Percentiles rank a stretch among this genome's conserved stretches.
Conservation (phyloP, 2,797 vertebrate species). For the Phoxinus dragarum region DNA sequence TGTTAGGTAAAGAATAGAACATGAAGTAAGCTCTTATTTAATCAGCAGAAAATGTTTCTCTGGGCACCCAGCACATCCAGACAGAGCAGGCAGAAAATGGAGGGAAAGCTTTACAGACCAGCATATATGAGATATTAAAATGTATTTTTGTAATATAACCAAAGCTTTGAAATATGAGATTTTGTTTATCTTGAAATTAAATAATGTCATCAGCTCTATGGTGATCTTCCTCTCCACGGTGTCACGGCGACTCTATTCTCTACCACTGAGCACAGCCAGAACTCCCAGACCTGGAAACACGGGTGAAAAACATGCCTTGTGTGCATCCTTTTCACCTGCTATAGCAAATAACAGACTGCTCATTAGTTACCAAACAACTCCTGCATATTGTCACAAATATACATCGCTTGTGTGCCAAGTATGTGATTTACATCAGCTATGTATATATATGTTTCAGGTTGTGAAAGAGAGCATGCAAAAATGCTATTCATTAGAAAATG, state of each 20-base stretch:
- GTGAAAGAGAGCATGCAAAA: constrained; percentile 41
- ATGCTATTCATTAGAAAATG: constrained; percentile 58
- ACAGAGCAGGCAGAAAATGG: constrained; percentile 1
- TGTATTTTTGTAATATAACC: not conserved
- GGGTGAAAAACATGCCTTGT: constrained; percentile 13
- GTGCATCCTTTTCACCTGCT: constrained; percentile 41
- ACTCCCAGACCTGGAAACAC: constrained; percentile 43
- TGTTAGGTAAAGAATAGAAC: constrained; percentile 67
- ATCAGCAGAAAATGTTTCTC: constrained; percentile 74
- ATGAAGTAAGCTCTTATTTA: constrained; percentile 70
- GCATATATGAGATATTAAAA: constrained; percentile 10
- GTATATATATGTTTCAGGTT: constrained; percentile 44
- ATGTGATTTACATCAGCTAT: constrained; percentile 37
- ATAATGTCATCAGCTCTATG: constrained; percentile 49
- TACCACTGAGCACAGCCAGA: constrained; percentile 22
- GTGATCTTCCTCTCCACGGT: constrained; percentile 17
- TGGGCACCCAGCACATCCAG: constrained; percentile 13
- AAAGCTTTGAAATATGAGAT: constrained; percentile 11
- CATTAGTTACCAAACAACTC: constrained; percentile 37
- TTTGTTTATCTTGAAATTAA: constrained; percentile 15
- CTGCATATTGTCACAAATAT: constrained; percentile 23
- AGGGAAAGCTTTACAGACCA: not conserved
- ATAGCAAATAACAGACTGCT: constrained; percentile 25
- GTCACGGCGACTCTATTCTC: constrained; percentile 12
- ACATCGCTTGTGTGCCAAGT: constrained; percentile 23